Evolutionary conservation across 64 coral and sea anemone species (phyloP).

Genomic region (Pocillopora damicornis): DNA sequence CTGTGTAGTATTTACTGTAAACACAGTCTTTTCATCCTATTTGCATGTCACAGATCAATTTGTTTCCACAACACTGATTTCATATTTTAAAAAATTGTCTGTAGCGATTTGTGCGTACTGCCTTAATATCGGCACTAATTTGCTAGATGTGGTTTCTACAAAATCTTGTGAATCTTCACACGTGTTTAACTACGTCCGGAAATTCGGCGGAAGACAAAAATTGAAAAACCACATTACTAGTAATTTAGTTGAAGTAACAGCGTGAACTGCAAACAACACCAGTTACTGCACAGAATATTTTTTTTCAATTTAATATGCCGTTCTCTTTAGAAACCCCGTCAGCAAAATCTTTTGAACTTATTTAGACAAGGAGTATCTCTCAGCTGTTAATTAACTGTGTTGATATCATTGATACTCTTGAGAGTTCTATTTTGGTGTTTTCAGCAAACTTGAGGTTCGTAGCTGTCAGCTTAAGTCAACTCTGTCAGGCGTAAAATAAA

Average conservation of each 20-base stretch:
- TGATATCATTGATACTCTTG: constrained; percentile 11
- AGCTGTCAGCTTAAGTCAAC: constrained; percentile 73
- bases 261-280: neutral
- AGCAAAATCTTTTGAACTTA: neutral
- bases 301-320: too few species aligned
- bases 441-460: constrained; percentile 44
- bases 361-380: neutral
- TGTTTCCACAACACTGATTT: neutral
- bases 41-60: neutral
- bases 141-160: neutral
- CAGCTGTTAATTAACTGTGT: constrained; percentile 16
- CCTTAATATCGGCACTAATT: neutral
- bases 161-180: neutral
- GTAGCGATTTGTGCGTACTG: neutral
- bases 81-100: neutral
- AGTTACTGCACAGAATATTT: constrained; percentile 3
- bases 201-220: constrained; percentile 38
- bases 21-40: neutral
- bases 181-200: constrained; percentile 11
- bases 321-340: too few species aligned
- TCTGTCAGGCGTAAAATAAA: constrained; percentile 73
- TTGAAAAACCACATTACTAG: neutral
- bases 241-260: constrained; percentile 27
- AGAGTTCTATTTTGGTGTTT: constrained; percentile 73
- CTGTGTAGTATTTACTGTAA: neutral